phyloP scores from a whole-genome alignment of 2,113 vertebrate species.

The Cynocephalus volans region DNA sequence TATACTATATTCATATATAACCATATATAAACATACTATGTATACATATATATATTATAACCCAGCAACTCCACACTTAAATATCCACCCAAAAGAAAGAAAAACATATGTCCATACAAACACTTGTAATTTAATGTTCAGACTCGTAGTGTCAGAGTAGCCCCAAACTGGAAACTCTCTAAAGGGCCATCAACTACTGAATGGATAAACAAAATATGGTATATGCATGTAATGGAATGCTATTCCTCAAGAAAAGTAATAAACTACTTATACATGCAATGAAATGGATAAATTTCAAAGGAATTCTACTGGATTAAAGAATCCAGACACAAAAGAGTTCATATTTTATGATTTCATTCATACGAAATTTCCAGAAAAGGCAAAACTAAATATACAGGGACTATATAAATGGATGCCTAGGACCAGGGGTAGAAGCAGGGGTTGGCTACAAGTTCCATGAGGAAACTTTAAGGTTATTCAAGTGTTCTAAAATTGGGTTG shows the following conservation, averaged over 20 bases:
- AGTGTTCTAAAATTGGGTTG: not conserved
- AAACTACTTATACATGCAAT: not conserved
- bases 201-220: not conserved
- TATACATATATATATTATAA: not conserved
- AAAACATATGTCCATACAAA: not conserved
- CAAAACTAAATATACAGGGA: not conserved
- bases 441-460: not conserved
- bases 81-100: not conserved
- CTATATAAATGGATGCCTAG: not conserved
- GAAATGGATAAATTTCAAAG: not conserved
- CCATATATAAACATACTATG: not conserved
- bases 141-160: not conserved
- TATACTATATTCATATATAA: not conserved
- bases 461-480: not conserved
- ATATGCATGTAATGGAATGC: not conserved
- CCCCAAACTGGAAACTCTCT: not conserved
- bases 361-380: not conserved
- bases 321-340: not conserved
- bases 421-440: not conserved
- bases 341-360: not conserved
- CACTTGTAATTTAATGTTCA: conserved; percentile 5
- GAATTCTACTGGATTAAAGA: not conserved
- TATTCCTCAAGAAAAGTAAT: not conserved
- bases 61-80: not conserved
- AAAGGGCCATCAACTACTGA: not conserved